Evolutionary conservation across 1,140 invertebrate genomes (phyloP), one percentile per base, ranked within the genome.

Genomic region (Tribolium castaneum): DNA sequence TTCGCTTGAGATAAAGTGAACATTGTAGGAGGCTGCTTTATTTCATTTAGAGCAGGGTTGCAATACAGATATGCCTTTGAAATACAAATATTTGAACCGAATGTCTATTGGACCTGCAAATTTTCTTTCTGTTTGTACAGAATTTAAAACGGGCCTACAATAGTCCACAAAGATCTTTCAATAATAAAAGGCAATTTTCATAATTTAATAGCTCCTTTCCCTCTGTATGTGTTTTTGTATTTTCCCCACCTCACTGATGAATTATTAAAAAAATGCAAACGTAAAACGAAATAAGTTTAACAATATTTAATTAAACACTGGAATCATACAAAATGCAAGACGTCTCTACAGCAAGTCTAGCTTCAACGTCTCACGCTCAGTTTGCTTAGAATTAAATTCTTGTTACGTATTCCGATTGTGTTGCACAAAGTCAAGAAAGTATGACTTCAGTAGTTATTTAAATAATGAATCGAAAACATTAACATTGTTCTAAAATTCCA

Each of bases 11-110:
- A 72, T 51, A 22, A 72, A 50, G 70, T 72, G 70, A 72, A 72
- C 70, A 72, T 52, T 51, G 22, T 34, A 72, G 34, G 39, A 72
- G 50, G 6, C 19, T 72, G n/a, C 45, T 72, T 72, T 72, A 72
- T 72, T 72, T 72, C 70, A 72, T 72, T 72, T 72, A 52, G 45
- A 71, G 16, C 34, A 14, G 70, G 19, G 39, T 19, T 10, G 70
- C 70, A 19, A 72, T 72, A 72, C 50, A 72, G 70, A 72, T 51
- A 72, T 72, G 70, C 70, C 70, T 72, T 72, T 72, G 70, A 72
- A 72, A 72, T 50, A 72, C 70, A 72, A 72, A 72, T 72, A 72
- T 72, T 72, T 72, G 70, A 72, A 72, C 10, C 9, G 22, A 72
- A 50, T 72, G 45, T 72, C 14, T 72, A 51, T 72, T 50, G 16